phyloP scores from a whole-genome alignment of 2,113 vertebrate genomes.

The Brienomyrus longianalis region DNA sequence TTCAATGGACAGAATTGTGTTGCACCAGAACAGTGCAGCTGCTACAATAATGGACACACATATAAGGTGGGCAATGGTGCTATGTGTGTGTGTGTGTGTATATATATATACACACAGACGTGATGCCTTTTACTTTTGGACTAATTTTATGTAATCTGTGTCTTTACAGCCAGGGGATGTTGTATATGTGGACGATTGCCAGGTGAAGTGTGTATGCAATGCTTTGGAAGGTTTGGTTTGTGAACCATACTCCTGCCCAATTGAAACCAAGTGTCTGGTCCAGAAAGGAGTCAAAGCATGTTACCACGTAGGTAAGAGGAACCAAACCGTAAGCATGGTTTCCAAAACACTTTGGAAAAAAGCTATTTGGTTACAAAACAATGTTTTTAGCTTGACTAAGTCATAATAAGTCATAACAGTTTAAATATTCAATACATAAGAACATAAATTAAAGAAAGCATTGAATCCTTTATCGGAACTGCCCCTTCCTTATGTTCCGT shows the following conservation, averaged over 20 bases:
- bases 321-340: neutral
- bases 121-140: neutral
- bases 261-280: constrained; percentile 56
- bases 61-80: constrained; percentile 52
- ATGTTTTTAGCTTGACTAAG: neutral
- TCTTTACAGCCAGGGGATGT: constrained; percentile 53
- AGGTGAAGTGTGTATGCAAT: constrained; percentile 56
- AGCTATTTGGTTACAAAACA: neutral
- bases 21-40: constrained; percentile 56
- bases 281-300: constrained; percentile 54
- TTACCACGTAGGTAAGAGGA: constrained; percentile 58
- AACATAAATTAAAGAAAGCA: neutral
- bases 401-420: neutral
- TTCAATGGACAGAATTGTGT: constrained; percentile 58
- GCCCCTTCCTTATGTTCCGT: neutral
- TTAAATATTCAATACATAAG: neutral
- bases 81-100: neutral
- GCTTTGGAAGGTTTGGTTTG: constrained; percentile 52
- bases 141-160: neutral
- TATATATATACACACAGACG: neutral
- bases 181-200: constrained; percentile 51
- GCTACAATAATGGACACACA: constrained; percentile 58
- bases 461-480: neutral
- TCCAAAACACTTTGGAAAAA: neutral
- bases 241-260: constrained; percentile 49